phyloP scores from a whole-genome alignment of 2,113 vertebrate species.

The Sorex fumeus region DNA sequence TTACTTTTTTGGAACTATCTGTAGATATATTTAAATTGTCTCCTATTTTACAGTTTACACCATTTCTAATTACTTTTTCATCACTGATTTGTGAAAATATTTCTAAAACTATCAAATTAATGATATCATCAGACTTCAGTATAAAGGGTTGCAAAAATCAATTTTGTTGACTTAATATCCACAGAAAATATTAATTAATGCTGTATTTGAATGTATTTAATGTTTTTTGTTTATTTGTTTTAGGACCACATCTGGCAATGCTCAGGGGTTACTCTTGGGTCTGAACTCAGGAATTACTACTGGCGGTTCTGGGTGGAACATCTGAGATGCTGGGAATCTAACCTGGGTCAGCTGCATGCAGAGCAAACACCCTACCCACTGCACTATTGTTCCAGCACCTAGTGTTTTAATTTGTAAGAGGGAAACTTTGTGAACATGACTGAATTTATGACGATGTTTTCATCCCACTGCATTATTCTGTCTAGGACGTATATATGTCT shows the following conservation, averaged over 20 bases:
- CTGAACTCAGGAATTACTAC: no score
- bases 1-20: conserved; percentile 12
- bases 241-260: no score
- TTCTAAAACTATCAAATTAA: conserved; percentile 2
- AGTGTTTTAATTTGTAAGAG: conserved; percentile 1
- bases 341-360: no score
- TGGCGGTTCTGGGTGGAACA: no score
- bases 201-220: no score
- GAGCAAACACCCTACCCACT: no score
- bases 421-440: background rate
- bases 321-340: no score
- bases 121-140: background rate
- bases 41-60: background rate
- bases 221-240: background rate
- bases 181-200: conserved; percentile 23
- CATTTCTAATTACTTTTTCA: conserved; percentile 52
- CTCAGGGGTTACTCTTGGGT: no score
- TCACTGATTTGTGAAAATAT: background rate
- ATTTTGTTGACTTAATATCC: background rate
- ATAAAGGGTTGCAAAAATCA: background rate
- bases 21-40: background rate
- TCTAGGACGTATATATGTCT: background rate
- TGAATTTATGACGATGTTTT: background rate
- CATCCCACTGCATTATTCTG: background rate
- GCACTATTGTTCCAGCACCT: background rate